phyloP scores from a whole-genome alignment of 2,888 invertebrate species.

The Heliconius sara region DNA sequence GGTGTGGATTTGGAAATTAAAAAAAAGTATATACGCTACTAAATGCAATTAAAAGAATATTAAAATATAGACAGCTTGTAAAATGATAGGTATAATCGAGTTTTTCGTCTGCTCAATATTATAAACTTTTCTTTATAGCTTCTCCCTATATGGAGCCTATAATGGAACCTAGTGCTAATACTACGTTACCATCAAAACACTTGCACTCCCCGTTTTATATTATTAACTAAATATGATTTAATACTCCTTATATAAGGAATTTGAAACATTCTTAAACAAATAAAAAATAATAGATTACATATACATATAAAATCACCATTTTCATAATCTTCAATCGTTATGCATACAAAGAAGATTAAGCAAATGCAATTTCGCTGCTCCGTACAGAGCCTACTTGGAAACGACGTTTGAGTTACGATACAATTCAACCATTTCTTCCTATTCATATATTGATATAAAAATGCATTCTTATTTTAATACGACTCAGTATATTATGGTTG shows the following conservation, averaged over 20 bases:
- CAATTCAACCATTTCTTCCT: conserved; percentile 8
- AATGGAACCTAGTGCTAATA: too few relatives aligned
- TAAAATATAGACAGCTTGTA: too few relatives aligned
- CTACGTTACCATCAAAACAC: too few relatives aligned
- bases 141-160: too few relatives aligned
- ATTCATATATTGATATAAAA: neutral
- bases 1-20: too few relatives aligned
- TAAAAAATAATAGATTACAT: neutral
- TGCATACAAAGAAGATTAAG: conserved; percentile 17
- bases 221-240: too few relatives aligned
- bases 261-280: neutral
- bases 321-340: neutral
- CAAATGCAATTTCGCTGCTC: conserved; percentile 15
- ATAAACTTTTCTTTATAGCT: too few relatives aligned
- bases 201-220: too few relatives aligned
- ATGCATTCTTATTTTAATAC: neutral
- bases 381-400: conserved; percentile 26
- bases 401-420: conserved; percentile 31
- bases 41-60: too few relatives aligned
- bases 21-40: too few relatives aligned
- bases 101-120: too few relatives aligned
- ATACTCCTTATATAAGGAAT: neutral
- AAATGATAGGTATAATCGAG: too few relatives aligned
- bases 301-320: neutral
- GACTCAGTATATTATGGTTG: neutral